A percentile compares a stretch with the other conserved stretches of the same genome.
phyloP scores from a whole-genome alignment of 1,140 invertebrate species.

The Drosophila subobscura region DNA sequence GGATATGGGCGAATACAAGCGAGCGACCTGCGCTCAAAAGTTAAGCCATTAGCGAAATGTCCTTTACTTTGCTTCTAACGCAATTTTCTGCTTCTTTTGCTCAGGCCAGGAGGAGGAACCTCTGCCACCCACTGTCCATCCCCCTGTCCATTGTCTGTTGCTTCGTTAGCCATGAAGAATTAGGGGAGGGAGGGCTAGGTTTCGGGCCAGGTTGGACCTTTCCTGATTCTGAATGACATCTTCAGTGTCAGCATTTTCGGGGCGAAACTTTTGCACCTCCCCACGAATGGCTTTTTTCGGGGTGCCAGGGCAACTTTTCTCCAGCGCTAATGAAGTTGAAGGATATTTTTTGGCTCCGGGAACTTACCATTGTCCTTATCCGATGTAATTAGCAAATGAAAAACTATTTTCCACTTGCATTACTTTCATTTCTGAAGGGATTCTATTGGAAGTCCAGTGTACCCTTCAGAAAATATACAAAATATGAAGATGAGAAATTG shows the following conservation, averaged over 20 bases:
- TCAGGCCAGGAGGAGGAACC: background rate
- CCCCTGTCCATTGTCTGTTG: constrained; percentile 68
- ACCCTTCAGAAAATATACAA: background rate
- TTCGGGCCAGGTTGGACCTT: constrained; percentile 48
- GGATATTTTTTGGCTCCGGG: constrained; percentile 54
- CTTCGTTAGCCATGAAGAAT: constrained; percentile 51
- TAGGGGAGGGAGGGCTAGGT: constrained; percentile 20
- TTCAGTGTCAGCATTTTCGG: constrained; percentile 72
- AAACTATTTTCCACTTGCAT: constrained; percentile 26
- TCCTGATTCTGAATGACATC: constrained; percentile 67
- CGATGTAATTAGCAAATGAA: constrained; percentile 60
- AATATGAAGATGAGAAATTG: too few relatives aligned
- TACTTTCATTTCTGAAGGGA: too few relatives aligned
- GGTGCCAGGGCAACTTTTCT: constrained; percentile 53
- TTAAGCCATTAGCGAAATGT: constrained; percentile 82
- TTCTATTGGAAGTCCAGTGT: too few relatives aligned
- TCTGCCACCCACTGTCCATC: background rate
- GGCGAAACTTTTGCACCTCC: constrained; percentile 55
- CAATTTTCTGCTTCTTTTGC: constrained; percentile 70
- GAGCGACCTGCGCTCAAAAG: constrained; percentile 61
- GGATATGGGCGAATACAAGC: constrained; percentile 12
- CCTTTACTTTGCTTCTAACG: constrained; percentile 81
- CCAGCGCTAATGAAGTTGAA: constrained; percentile 76
- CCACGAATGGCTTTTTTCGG: constrained; percentile 46
- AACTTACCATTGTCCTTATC: constrained; percentile 17